Percentiles rank a stretch among this genome's conserved stretches.
These are phyloP conservation scores for Phoxinus dragarum DNA, from an alignment of 2,797 vertebrate genomes.

Conservation along the genomic window DNA sequence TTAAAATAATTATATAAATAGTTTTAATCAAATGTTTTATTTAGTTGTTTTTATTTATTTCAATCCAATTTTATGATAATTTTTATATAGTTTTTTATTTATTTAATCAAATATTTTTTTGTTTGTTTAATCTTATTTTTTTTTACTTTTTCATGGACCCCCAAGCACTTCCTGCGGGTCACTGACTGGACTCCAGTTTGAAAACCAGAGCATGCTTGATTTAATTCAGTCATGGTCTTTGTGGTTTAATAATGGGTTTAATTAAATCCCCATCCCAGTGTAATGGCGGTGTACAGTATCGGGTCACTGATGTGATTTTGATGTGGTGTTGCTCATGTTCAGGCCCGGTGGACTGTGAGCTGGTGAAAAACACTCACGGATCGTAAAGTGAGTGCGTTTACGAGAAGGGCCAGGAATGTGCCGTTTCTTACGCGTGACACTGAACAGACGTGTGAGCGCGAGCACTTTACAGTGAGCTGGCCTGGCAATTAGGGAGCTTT, in stretches of 20 bases:
- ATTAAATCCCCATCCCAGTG: not conserved
- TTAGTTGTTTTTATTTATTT: not conserved
- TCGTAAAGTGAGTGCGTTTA: slow-evolving; percentile 47
- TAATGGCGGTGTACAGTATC: not conserved
- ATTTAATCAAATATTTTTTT: not conserved
- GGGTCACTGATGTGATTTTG: not conserved
- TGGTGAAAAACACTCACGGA: not conserved
- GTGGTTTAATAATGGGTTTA: not conserved
- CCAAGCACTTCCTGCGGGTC: not conserved
- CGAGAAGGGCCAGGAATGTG: slow-evolving; percentile 27
- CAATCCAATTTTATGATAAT: not conserved
- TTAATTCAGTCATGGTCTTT: not conserved
- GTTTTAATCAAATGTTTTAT: not conserved
- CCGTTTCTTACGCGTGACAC: not conserved
- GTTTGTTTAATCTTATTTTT: not conserved
- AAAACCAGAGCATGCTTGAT: not conserved
- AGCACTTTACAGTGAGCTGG: slow-evolving; percentile 23
- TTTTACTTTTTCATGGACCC: too few relatives aligned
- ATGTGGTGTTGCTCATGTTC: not conserved
- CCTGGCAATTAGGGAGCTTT: slow-evolving; percentile 49
- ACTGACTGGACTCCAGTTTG: not conserved
- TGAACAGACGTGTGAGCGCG: slow-evolving; percentile 32
- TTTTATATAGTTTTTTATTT: not conserved
- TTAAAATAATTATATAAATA: not conserved
- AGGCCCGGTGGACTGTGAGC: not conserved